A percentile compares a stretch with the other conserved stretches of the same genome.
Conservation (phyloP, 2,888 invertebrate species). For the Busseola fusca region DNA sequence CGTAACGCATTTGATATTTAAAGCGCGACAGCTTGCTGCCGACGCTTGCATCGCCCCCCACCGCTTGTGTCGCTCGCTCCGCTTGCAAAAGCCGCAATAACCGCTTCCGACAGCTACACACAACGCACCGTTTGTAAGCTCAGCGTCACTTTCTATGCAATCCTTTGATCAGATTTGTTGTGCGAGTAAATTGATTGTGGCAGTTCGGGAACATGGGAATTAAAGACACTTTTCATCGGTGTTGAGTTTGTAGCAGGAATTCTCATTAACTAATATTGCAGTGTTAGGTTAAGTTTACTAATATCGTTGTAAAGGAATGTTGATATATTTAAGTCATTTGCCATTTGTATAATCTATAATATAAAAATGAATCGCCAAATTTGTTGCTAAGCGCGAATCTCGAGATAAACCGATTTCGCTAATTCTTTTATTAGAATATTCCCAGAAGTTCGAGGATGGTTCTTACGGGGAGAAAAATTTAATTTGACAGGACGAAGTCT, state of each 20-base stretch:
- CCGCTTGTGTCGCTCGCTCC: slow-evolving; percentile 18
- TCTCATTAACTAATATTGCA: not conserved
- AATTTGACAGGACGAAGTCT: too few species aligned
- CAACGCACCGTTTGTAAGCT: slow-evolving; percentile 21
- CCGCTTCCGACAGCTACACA: slow-evolving; percentile 48
- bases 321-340: not conserved
- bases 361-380: too few species aligned
- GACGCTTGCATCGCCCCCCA: slow-evolving; percentile 24
- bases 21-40: slow-evolving; percentile 43
- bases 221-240: not conserved
- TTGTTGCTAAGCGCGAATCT: too few species aligned
- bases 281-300: not conserved
- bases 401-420: too few species aligned
- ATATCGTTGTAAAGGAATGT: not conserved
- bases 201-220: too few species aligned
- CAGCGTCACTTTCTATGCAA: slow-evolving; percentile 17
- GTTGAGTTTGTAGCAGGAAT: not conserved
- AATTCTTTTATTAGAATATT: too few species aligned
- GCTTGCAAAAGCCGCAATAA: slow-evolving; percentile 43
- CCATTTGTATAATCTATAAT: not conserved
- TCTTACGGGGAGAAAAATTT: too few species aligned
- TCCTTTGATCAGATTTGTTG: slow-evolving; percentile 28
- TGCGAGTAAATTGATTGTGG: slow-evolving; percentile 1
- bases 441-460: too few species aligned
- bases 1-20: slow-evolving; percentile 44